Conservation (phyloP, 92 coral and sea anemone genomes). For the Porites rus region DNA sequence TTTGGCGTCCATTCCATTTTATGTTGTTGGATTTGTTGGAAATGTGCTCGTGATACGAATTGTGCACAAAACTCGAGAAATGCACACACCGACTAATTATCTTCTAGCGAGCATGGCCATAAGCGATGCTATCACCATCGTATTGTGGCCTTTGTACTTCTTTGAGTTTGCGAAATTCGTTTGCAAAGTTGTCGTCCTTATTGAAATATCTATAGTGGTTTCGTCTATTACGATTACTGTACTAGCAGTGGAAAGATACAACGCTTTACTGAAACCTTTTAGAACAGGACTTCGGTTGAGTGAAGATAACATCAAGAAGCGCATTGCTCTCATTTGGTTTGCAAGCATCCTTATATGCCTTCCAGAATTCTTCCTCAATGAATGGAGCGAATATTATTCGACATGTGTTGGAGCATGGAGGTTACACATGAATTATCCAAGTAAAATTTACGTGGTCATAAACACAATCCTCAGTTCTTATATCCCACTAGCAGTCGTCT, state of each 20-base stretch:
- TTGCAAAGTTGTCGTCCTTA: not conserved
- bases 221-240: not conserved
- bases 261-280: not conserved
- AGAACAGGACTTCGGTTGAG: not conserved
- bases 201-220: not conserved
- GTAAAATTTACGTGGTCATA: not conserved
- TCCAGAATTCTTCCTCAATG: not conserved
- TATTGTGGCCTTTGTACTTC: not conserved
- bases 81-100: not conserved
- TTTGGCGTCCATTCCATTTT: not conserved
- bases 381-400: not conserved
- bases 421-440: not conserved
- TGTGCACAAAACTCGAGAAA: not conserved
- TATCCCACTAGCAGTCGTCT: too few relatives aligned
- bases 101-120: not conserved
- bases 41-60: not conserved
- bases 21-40: too few relatives aligned
- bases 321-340: not conserved
- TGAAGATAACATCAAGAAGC: not conserved
- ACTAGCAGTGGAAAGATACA: not conserved
- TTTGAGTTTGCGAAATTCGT: not conserved
- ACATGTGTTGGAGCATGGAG: too few relatives aligned
- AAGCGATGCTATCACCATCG: not conserved
- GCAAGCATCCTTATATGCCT: not conserved
- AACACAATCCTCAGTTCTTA: not conserved